Base-by-base conservation (phyloP, 2,888 invertebrate genomes). In the Leptogaster cylindrica region DNA sequence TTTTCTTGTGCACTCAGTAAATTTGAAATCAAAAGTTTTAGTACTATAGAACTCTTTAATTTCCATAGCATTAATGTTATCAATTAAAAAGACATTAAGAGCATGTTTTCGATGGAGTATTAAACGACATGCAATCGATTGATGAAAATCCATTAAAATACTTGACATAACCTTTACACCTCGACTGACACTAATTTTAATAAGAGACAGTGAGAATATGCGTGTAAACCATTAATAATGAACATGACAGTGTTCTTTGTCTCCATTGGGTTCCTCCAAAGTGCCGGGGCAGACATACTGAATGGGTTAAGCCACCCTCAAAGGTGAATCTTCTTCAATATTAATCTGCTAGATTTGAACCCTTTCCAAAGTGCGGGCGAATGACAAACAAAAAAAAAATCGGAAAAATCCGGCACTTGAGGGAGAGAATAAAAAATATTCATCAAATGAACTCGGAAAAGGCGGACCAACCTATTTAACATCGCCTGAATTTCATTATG, bases 391-490 rank as follows among this genome's bases (percentile, higher is more conserved):
- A 61, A 48, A n/a, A n/a, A n/a, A n/a, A 66, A 48, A 36, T 31
- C 23, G 36, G 58, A 66, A 66, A 66, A 66, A 20, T 23, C 39
- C 20, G 28, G 33, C 46, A 12, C n/a, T 31, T 27, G 52, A 61
- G 55, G 48, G 41, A 70, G n/a, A n/a, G n/a, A n/a, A n/a, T n/a
- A n/a, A n/a, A n/a, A n/a, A 70, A 68, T 27, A 48, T 70, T 66
- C 70, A 70, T 70, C 64, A 70, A 68, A 64, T 58, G 50, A 65
- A 70, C 70, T 70, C 52, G 68, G 67, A 70, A 70, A 70, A 68
- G 70, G 70, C 70, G 70, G 52, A n/a, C 3, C 48, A 25, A 50
- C 58, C 68, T 68, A 70, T 70, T 70, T 70, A 68, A 68, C 70
- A 68, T 67, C 55, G 55, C 64, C 20, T 58, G 68, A 70, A 68